Percentiles rank a stretch among this genome's conserved stretches.
These are phyloP conservation scores for Loriculus beryllinus DNA, from an alignment of 2,797 vertebrate species.

Conservation along the genomic window DNA sequence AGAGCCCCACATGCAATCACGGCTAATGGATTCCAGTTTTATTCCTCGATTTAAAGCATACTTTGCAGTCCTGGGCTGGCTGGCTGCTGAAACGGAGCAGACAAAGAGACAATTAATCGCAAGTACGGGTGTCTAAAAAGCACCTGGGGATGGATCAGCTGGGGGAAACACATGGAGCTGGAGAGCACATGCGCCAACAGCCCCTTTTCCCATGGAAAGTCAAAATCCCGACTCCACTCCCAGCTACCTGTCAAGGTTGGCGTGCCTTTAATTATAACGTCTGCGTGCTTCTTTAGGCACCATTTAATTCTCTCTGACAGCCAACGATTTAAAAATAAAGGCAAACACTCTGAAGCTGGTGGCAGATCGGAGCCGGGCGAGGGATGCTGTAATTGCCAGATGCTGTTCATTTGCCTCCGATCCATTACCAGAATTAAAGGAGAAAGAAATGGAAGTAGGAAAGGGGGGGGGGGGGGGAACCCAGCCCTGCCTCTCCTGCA, in stretches of 20 bases:
- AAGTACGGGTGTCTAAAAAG: slow-evolving; percentile 44
- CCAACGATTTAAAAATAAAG: slow-evolving; percentile 77
- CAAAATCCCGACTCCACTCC: slow-evolving; percentile 54
- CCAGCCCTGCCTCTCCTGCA: neutral
- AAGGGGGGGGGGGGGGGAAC: neutral
- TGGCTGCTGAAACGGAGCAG: slow-evolving; percentile 45
- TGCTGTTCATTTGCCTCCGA: slow-evolving; percentile 70
- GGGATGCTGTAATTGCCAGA: slow-evolving; percentile 74
- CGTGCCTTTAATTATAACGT: slow-evolving; percentile 75
- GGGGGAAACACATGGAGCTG: slow-evolving; percentile 25
- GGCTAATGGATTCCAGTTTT: slow-evolving; percentile 52
- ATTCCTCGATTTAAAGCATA: neutral
- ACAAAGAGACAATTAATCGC: slow-evolving; percentile 58
- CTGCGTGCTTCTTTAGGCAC: slow-evolving; percentile 71
- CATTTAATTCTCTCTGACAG: slow-evolving; percentile 74
- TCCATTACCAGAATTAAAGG: slow-evolving; percentile 61
- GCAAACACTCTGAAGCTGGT: slow-evolving; percentile 74
- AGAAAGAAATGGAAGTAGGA: slow-evolving; percentile 13
- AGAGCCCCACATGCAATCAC: slow-evolving; percentile 6
- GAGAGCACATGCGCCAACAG: neutral
- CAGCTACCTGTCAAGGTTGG: slow-evolving; percentile 72
- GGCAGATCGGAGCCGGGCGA: slow-evolving; percentile 63
- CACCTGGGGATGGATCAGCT: slow-evolving; percentile 48
- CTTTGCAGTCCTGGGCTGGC: neutral
- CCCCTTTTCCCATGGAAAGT: slow-evolving; percentile 18